Evolutionary conservation across 2,113 vertebrate species (phyloP), one percentile per base, ranked within the genome.

Genomic region (Corvus moneduloides): DNA sequence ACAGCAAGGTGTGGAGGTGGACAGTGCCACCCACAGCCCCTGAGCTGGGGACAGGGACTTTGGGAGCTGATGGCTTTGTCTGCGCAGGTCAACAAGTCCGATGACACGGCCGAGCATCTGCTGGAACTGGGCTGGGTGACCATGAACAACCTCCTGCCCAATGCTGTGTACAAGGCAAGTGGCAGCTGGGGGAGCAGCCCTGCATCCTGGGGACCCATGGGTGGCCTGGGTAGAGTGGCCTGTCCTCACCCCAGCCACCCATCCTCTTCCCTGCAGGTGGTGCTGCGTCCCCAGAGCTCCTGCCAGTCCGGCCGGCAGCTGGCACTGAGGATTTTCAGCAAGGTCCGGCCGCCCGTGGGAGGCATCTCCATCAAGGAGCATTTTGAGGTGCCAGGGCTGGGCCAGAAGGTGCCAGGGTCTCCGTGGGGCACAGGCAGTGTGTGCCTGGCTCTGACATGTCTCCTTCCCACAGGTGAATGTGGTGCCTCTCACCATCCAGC

Each of bases 341-440:
- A 99, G 97, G 99, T 99, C 95, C 99, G 99, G 59, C 99, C 99
- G 0, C 99, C 99, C 0, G 99, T 99, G 90, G 99, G 99, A 12
- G 99, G 99, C 87, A 99, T 99, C 97, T 99, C 99, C 59, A 99
- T 99, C 90, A 99, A 99, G 96, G 99, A 99, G 92, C 99, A 99
- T 96, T 99, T 99, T 61, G 99, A 99, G 98, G 99, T 99, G 93
- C 77, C 6, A 2, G 62, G 67, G 27, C 18, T 1, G 5, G 35
- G 28, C 41, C 0, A 1, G 75, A 82, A 49, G 43, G 64, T 74
- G 83, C 17, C 67, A 28, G 41, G 26, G n/a, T 89, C n/a, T 51
- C 44, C 2, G 1, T 1, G 18, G 48, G 49, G 4, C 4, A 5
- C 0, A 1, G n/a, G 51, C 33, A 49, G 20, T 1, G 0, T 41